Evolutionary conservation across 1,140 invertebrate species (phyloP), one percentile per base, ranked within the genome.

Genomic region (Scaptomyza hsui): DNA sequence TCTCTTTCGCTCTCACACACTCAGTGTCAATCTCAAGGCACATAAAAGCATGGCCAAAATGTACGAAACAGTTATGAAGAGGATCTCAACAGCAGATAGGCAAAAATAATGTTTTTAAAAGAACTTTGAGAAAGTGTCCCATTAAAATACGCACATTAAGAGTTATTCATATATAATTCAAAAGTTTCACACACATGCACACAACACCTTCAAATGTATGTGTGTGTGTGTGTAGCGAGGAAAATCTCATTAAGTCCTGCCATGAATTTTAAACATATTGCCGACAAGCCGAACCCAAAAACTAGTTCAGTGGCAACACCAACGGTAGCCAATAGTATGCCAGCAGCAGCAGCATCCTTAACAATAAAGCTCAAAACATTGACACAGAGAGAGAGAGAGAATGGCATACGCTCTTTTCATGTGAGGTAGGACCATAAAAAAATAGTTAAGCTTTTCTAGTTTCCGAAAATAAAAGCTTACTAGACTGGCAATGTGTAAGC

Each of bases 201-300:
- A 39, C 2, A 24, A 49, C 49, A 48, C 29, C 10, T 51, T 16
- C 45, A 62, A 32, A 47, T 64, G 42, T 21, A 12, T 52, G 49
- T 56, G 73, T 1, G 26, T 29, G 26, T 29, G 26, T 29, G 26
- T 29, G 7, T 9, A 78, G 55, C 52, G 41, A 62, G 62, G 52
- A 78, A 89, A 86, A 89, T 89, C 83, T 89, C 78, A 86, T 86
- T 86, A 82, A 78, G 68, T 68, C 49, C 67, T 89, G 82, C 82
- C 70, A 86, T 83, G 82, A 86, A 86, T 86, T 89, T 86, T 86
- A 86, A 86, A 86, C 83, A 86, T 89, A 71, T 82, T 89, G 71
- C 83, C 61, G 45, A 75, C 69, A 60, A 71, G 56, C 47, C 57
- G 44, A 63, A 41, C 61, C 69, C 69, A 80, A 72, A 72, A 72